Conservation (phyloP, 2,113 vertebrate genomes). For the Myotis yumanensis region DNA sequence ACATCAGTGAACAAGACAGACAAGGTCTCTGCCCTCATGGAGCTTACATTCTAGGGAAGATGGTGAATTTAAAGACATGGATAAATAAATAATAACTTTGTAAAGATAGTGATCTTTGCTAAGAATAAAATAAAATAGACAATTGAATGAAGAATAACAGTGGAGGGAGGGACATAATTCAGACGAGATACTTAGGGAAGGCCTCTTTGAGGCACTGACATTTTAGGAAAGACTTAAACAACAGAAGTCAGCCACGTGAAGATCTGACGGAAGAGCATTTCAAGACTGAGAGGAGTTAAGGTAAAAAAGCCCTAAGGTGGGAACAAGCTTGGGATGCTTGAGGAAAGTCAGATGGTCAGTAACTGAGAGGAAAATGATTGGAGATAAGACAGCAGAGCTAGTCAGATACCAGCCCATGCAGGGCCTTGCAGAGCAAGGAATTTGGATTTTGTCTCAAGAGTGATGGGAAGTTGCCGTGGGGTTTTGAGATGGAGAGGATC, state of each 20-base stretch:
- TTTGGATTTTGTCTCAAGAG: constrained; percentile 42
- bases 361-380: constrained; percentile 57
- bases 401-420: constrained; percentile 18
- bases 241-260: not conserved
- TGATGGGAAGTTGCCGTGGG: not conserved
- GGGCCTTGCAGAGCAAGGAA: not conserved
- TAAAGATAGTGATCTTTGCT: not conserved
- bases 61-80: not conserved
- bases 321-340: not conserved
- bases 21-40: not conserved
- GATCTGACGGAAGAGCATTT: constrained; percentile 39
- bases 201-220: not conserved
- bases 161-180: not conserved
- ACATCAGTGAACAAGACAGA: not conserved
- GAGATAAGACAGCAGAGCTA: constrained; percentile 51
- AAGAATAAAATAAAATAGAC: constrained; percentile 36
- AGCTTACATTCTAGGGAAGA: not conserved
- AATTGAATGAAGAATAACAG: not conserved
- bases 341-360: constrained; percentile 31
- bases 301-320: constrained; percentile 54
- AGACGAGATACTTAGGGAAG: not conserved
- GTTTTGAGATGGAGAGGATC: constrained; percentile 21
- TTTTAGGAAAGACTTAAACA: constrained; percentile 28
- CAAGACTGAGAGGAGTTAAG: constrained; percentile 42
- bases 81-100: constrained; percentile 36